A percentile compares a stretch with the other conserved stretches of the same genome.
Conservation (phyloP, 2,797 vertebrate species). For the Chelonia mydas region DNA sequence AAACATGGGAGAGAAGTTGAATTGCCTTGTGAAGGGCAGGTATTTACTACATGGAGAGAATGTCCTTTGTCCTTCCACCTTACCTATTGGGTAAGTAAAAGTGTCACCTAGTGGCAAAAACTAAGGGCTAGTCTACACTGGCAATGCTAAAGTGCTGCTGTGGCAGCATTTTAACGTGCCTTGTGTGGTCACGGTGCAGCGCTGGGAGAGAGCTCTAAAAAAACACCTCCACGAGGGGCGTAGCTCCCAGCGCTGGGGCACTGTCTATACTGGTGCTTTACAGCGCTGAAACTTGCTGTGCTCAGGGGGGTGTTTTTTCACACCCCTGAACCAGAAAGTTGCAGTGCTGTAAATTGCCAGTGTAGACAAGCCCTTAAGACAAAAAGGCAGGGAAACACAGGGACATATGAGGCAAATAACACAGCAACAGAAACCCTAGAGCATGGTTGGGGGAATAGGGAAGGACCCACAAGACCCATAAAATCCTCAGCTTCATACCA, state of each 20-base stretch:
- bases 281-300: too few species aligned
- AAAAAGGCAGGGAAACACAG: conserved; percentile 42
- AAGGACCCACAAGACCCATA: conserved; percentile 24
- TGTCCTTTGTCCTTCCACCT: conserved; percentile 62
- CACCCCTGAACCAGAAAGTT: too few species aligned
- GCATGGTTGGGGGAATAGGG: not conserved
- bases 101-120: conserved; percentile 48
- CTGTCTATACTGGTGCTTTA: too few species aligned
- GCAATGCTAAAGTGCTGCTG: too few species aligned
- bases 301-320: too few species aligned
- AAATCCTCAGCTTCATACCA: conserved; percentile 43
- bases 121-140: too few species aligned
- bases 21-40: conserved; percentile 50
- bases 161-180: too few species aligned
- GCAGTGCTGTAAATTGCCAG: too few species aligned
- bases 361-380: not conserved
- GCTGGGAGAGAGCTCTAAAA: conserved; percentile 30
- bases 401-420: conserved; percentile 32
- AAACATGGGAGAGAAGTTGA: not conserved
- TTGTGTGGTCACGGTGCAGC: too few species aligned
- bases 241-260: too few species aligned
- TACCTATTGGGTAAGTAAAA: conserved; percentile 48
- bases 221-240: too few species aligned
- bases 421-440: conserved; percentile 48
- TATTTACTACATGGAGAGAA: conserved; percentile 65